Base-by-base conservation (phyloP, 2,888 invertebrate genomes). In the Melolontha melolontha region DNA sequence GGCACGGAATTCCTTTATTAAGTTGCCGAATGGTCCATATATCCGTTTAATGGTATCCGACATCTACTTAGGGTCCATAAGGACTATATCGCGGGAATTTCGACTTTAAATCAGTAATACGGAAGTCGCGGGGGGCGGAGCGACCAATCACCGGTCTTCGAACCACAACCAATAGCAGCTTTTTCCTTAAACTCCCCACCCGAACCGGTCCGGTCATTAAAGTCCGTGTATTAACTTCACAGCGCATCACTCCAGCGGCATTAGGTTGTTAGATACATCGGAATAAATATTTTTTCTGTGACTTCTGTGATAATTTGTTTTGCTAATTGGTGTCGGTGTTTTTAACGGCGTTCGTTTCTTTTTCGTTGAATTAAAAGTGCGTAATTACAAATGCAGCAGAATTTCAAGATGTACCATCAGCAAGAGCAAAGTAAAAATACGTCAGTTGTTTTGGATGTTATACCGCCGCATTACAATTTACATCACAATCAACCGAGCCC, bases 391-490 rank as follows among this genome's bases (percentile, higher is more conserved):
- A 70, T 69, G 70, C 69, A 64, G 16, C 72, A 71, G n/a, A 66
- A 39, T 34, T 62, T 55, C 34, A 66, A 71, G 34, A 76, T 73
- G 68, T 79, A 76, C 68, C 77, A 82, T 64, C 79, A 79, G 41
- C 77, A 79, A 22, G 76, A 78, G 39, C 75, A 77, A 71, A 75
- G 72, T 77, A 69, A 84, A 81, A 72, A 74, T 79, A 64, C 85
- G 82, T 85, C 87, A 1, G 85, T 88, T 65, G 87, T 89, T 7
- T 85, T 89, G 70, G 89, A 89, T 74, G 81, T 89, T 55, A 85
- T 88, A 63, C 87, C 88, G 12, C 85, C 87, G 8, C 87, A 87
- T 75, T 87, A 87, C 71, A 78, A 76, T 42, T 55, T 78, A 57
- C 78, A 80, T 69, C 81, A 81, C 63, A 76, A 83, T 79, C 79